Percentiles rank a stretch among this genome's conserved stretches.
These are phyloP conservation scores for Cerastoderma edule DNA, from an alignment of 2,888 invertebrate species.

Conservation along the genomic window DNA sequence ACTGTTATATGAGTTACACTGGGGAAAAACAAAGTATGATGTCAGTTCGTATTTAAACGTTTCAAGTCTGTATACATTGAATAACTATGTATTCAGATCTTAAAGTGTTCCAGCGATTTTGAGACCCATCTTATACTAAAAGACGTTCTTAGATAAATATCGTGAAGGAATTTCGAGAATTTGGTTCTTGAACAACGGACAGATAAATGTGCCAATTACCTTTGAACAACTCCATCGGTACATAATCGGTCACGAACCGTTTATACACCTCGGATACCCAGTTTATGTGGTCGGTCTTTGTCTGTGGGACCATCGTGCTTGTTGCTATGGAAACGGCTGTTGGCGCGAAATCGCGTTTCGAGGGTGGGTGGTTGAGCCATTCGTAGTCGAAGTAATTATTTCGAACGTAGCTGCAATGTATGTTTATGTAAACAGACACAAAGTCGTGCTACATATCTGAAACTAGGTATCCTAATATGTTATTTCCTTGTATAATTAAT, in stretches of 20 bases:
- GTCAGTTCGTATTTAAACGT: too few species aligned
- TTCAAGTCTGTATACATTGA: too few species aligned
- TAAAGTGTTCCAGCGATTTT: too few species aligned
- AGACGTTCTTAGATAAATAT: too few species aligned
- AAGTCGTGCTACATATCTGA: not conserved
- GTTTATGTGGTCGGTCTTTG: conserved; percentile 49
- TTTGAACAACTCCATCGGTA: conserved; percentile 56
- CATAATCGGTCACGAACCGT: conserved; percentile 46
- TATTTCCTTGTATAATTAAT: too few species aligned
- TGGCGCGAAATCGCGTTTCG: not conserved
- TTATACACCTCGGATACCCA: conserved; percentile 53
- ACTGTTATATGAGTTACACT: too few species aligned
- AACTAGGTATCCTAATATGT: too few species aligned
- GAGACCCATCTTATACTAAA: too few species aligned
- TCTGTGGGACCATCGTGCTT: not conserved
- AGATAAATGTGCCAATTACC: too few species aligned
- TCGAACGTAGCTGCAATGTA: conserved; percentile 47
- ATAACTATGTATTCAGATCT: too few species aligned
- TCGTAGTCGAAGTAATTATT: conserved; percentile 50
- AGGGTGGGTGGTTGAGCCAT: conserved; percentile 11
- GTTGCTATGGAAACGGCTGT: conserved; percentile 12
- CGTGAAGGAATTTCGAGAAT: not conserved
- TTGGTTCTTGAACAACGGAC: too few species aligned
- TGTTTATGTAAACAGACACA: not conserved
- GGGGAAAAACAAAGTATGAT: too few species aligned